These are phyloP conservation scores for Nylanderia fulva DNA, from an alignment of 1,140 invertebrate species.

Conservation along the genomic window DNA sequence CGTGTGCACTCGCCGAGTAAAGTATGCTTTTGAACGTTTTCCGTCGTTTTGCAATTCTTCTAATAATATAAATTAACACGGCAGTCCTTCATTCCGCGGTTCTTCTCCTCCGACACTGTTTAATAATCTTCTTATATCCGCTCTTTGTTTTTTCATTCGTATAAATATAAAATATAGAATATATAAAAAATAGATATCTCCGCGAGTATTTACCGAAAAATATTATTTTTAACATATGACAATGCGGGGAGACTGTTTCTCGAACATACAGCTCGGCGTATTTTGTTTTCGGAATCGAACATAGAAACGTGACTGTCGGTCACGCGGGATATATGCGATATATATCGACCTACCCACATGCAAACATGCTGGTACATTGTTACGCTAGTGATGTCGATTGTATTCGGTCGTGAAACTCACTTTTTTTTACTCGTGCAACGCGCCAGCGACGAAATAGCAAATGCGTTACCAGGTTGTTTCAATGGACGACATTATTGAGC, in stretches of 20 bases:
- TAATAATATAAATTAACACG: conserved; percentile 18
- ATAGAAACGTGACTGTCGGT: conserved; percentile 53
- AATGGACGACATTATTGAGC: conserved; percentile 57
- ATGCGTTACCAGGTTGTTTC: conserved; percentile 56
- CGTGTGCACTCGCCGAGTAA: background rate
- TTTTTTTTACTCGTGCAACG: conserved; percentile 43
- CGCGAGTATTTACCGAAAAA: conserved; percentile 60
- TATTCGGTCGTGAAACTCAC: conserved; percentile 51
- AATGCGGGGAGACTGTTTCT: conserved; percentile 54
- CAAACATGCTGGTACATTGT: conserved; percentile 49
- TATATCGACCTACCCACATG: conserved; percentile 34
- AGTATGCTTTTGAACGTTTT: conserved; percentile 1
- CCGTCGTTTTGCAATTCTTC: conserved; percentile 5
- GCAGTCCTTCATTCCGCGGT: background rate
- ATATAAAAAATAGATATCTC: conserved; percentile 76
- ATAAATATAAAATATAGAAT: conserved; percentile 59
- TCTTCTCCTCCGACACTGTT: background rate
- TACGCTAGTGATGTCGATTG: conserved; percentile 46
- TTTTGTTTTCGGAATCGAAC: conserved; percentile 53
- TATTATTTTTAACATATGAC: conserved; percentile 58
- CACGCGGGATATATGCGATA: conserved; percentile 43
- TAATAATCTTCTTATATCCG: conserved; percentile 17
- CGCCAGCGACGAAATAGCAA: conserved; percentile 39
- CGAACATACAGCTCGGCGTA: conserved; percentile 10
- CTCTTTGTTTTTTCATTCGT: conserved; percentile 60